These are phyloP conservation scores for Poeciliopsis prolifica DNA, from an alignment of 2,113 vertebrate species.

Conservation along the genomic window DNA sequence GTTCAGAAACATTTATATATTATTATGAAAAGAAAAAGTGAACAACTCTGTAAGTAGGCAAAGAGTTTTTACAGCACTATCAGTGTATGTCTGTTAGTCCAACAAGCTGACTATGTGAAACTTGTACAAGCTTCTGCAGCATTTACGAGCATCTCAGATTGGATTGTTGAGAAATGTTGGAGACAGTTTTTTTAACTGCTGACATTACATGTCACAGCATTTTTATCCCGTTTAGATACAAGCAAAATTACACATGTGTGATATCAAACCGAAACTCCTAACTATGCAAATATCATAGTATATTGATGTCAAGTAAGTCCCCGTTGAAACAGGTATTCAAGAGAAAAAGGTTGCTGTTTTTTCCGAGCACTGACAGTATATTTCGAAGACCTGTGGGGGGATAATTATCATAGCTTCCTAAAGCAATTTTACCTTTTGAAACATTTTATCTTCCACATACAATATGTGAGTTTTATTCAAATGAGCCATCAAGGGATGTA, in stretches of 20 bases:
- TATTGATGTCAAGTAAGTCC: background rate
- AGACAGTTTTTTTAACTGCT: too few relatives aligned
- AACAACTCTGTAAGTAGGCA: background rate
- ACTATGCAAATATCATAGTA: background rate
- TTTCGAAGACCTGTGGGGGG: conserved; percentile 7
- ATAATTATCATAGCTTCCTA: conserved; percentile 30
- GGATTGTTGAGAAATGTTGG: too few relatives aligned
- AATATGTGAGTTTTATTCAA: conserved; percentile 17
- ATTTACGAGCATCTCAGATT: too few relatives aligned
- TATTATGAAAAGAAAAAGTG: background rate
- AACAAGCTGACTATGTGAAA: too few relatives aligned
- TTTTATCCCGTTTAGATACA: background rate
- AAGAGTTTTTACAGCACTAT: too few relatives aligned
- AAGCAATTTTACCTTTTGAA: conserved; percentile 19
- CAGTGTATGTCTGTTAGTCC: background rate
- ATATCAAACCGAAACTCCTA: background rate
- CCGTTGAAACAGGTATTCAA: conserved; percentile 4
- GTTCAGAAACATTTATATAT: too few relatives aligned
- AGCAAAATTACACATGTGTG: background rate
- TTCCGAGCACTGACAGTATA: conserved; percentile 7
- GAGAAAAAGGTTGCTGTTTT: conserved; percentile 1
- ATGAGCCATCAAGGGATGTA: conserved; percentile 20
- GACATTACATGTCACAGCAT: background rate
- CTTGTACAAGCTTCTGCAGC: too few relatives aligned
- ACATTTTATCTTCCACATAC: conserved; percentile 15